These are phyloP conservation scores for Drosophila nr. fundita DNA, from an alignment of 2,888 invertebrate species.

Conservation along the genomic window DNA sequence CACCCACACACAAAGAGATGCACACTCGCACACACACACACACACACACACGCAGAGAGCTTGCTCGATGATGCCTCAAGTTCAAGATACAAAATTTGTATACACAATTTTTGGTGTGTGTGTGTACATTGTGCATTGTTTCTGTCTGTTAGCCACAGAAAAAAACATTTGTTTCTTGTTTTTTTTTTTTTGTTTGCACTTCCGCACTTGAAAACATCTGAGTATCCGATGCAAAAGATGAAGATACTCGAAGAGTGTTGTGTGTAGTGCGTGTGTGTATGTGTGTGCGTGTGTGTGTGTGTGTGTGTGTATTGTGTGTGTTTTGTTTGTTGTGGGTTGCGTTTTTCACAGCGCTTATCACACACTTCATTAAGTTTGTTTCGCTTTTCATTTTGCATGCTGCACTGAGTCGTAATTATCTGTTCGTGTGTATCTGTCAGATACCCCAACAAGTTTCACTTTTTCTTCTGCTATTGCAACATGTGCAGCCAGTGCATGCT, in stretches of 20 bases:
- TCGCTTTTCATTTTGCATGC: constrained; percentile 75
- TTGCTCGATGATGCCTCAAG: constrained; percentile 69
- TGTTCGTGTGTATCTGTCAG: constrained; percentile 65
- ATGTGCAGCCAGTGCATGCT: constrained; percentile 72
- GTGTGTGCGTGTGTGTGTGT: constrained; percentile 11
- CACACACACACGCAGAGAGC: not conserved
- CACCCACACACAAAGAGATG: constrained; percentile 6
- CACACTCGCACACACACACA: not conserved
- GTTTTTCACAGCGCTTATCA: constrained; percentile 75
- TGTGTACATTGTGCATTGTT: constrained; percentile 53
- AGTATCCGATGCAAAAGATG: constrained; percentile 37
- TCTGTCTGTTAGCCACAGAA: constrained; percentile 11
- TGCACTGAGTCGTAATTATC: constrained; percentile 65
- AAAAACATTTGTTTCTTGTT: constrained; percentile 5
- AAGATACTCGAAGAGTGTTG: constrained; percentile 33
- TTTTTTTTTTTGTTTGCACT: constrained; percentile 33
- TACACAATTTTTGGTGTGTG: constrained; percentile 46
- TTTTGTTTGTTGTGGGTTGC: constrained; percentile 40
- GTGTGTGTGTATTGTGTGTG: constrained; percentile 10
- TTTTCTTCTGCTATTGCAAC: constrained; percentile 35
- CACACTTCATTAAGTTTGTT: constrained; percentile 79
- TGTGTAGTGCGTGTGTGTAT: constrained; percentile 7
- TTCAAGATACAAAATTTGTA: constrained; percentile 73
- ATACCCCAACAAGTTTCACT: constrained; percentile 67
- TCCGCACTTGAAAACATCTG: constrained; percentile 41